Conservation (phyloP, 2,888 invertebrate species). For the Ophion costatus region DNA sequence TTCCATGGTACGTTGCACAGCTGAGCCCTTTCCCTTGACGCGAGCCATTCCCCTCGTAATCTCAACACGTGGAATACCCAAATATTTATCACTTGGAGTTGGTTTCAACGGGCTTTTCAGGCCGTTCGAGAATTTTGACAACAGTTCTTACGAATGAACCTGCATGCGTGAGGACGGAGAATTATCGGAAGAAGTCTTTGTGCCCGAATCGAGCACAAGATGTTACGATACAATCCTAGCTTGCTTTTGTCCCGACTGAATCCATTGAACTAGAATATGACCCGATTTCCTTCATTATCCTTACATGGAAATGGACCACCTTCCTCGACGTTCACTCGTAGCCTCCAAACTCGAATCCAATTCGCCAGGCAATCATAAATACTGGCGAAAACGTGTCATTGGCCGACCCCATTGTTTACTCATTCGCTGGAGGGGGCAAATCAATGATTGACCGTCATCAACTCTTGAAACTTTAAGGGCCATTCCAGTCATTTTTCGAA, state of each 20-base stretch:
- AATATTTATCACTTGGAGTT: slow-evolving; percentile 46
- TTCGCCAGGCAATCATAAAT: no score
- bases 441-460: no score
- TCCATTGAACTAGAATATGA: not conserved
- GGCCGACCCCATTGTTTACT: no score
- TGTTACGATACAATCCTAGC: not conserved
- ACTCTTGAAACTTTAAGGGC: no score
- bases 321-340: no score
- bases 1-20: slow-evolving; percentile 17
- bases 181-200: not conserved
- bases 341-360: no score
- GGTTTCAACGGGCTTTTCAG: not conserved
- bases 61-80: slow-evolving; percentile 36
- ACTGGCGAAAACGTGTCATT: no score
- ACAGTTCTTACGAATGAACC: not conserved
- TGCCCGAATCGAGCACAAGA: not conserved
- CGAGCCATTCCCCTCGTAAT: slow-evolving; percentile 42
- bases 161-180: not conserved
- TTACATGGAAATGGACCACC: no score
- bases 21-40: slow-evolving; percentile 45
- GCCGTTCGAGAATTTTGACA: not conserved
- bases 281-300: no score
- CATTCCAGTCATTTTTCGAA: no score
- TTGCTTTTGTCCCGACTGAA: not conserved
- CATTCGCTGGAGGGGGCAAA: no score